Evolutionary conservation across 2,113 vertebrate genomes (phyloP).

Genomic region (Corydoras sp.): DNA sequence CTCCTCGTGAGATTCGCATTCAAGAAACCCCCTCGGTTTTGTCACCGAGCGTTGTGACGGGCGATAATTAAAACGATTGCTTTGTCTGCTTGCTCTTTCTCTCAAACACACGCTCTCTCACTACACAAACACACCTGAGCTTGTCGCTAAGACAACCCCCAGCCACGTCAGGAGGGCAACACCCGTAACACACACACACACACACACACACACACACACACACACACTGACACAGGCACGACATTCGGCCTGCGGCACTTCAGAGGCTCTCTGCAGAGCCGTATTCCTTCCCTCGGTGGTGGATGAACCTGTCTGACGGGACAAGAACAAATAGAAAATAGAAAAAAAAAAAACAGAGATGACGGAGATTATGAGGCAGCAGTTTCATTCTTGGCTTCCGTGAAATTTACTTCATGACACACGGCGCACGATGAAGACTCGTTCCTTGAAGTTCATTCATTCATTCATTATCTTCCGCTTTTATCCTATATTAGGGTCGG

Average conservation of each 20-base stretch:
- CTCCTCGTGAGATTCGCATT: slow-evolving; percentile 48
- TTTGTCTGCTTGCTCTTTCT: slow-evolving; percentile 10
- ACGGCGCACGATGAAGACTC: no score
- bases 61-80: neutral
- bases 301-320: slow-evolving; percentile 59
- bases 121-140: slow-evolving; percentile 61
- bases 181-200: slow-evolving; percentile 55
- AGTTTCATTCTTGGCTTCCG: neutral
- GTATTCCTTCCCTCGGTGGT: neutral
- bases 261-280: slow-evolving; percentile 22
- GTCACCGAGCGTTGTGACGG: neutral
- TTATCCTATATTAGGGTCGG: no score
- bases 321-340: neutral
- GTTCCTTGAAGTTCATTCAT: no score
- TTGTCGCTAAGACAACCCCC: slow-evolving; percentile 53
- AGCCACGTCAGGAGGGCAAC: slow-evolving; percentile 50
- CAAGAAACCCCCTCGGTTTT: neutral
- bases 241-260: slow-evolving; percentile 37
- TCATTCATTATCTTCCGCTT: no score
- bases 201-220: slow-evolving; percentile 45
- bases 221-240: slow-evolving; percentile 15
- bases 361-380: neutral
- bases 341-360: neutral
- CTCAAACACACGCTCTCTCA: neutral
- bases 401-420: neutral